Evolutionary conservation across 2,113 vertebrate species (phyloP).

Genomic region (Fregata magnificens): DNA sequence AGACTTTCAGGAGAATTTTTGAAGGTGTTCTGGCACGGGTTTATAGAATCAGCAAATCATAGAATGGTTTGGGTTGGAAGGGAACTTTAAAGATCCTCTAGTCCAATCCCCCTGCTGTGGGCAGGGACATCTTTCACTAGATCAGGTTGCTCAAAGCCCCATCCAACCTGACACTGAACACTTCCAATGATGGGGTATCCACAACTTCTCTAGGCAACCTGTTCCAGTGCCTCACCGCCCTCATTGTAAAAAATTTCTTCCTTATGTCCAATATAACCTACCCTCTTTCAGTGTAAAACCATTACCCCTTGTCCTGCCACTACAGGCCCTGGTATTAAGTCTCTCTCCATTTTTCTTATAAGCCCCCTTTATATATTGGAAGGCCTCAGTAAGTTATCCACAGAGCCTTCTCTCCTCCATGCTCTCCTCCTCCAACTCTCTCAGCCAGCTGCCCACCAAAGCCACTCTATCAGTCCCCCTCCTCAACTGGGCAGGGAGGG

Average conservation of each 20-base stretch:
- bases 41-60: background rate
- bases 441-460: too few relatives aligned
- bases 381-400: background rate
- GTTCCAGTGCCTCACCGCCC: background rate
- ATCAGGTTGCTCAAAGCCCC: background rate
- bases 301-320: background rate
- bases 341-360: background rate
- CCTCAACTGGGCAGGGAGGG: too few relatives aligned
- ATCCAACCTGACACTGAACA: background rate
- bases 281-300: background rate
- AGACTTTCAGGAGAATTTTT: background rate
- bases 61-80: background rate
- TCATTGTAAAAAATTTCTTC: background rate
- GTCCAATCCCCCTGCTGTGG: background rate
- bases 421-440: background rate
- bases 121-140: background rate
- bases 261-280: background rate
- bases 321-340: background rate
- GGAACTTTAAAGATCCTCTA: background rate
- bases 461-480: too few relatives aligned
- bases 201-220: background rate
- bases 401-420: background rate
- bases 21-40: background rate
- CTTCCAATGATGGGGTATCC: background rate
- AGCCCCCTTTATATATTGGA: background rate